Evolutionary conservation across 2,797 vertebrate species (phyloP), one percentile per base, ranked within the genome.

Genomic region (Xyrichtys novacula): DNA sequence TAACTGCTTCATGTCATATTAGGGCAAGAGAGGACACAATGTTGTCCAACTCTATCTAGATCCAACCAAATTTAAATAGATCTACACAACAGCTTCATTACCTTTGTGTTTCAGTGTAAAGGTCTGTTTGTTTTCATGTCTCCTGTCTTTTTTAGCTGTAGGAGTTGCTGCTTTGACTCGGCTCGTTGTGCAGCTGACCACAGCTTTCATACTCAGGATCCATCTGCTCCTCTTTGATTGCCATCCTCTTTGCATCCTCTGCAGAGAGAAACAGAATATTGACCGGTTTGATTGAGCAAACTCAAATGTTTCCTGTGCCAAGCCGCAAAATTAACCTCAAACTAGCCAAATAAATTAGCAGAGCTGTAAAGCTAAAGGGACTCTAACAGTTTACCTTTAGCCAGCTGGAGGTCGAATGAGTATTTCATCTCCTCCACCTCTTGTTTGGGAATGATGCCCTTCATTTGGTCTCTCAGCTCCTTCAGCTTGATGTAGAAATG

Each of bases 401-500:
- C 98, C 46, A 98, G 89, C 42, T 94, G 89, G 54, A 99, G 85
- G 80, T 99, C 93, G 26, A 99, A 99, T 0, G 94, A 91, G 74
- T 99, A 99, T 56, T 95, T 68, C 0, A 97, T 91, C 9, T 99
- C 98, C 1, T 87, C 60, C 80, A 96, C 92, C 3, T 94, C 92
- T 0, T 34, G 40, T 0, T 87, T 73, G 0, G 80, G 58, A 0
- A 4, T 15, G 57, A 73, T 10, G 61, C 97, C 97, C 80, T 96
- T 98, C 86, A 99, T 85, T 52, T 97, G 93, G 84, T 99, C 95
- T 64, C 97, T 85, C 47, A 99, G 89, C 38, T 98, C 98, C 81
- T 97, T 99, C 85, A 99, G 94, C 81, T 97, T 99, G 89, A 99
- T 97, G 80, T 98, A 99, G 91, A 97, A 98, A 89, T 99, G 97